Percentiles rank a stretch among this genome's conserved stretches.
Evolutionary conservation across 2,113 vertebrate species (phyloP).

Genomic region (Macroglossus sobrinus): DNA sequence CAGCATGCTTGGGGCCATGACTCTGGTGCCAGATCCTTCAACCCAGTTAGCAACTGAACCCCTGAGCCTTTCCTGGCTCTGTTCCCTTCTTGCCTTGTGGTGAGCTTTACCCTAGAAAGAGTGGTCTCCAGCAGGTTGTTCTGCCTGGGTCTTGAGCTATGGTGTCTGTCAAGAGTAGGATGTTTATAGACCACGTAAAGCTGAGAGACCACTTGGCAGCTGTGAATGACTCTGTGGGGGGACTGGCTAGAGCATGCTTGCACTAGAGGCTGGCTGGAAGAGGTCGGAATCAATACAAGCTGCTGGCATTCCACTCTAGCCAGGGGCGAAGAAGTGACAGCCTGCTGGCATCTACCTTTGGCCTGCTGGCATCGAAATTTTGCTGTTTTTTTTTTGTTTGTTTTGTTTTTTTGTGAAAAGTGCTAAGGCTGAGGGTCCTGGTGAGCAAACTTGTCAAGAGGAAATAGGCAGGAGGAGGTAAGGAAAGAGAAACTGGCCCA

Average conservation of each 20-base stretch:
- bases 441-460: background rate
- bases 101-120: background rate
- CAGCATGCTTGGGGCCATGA: background rate
- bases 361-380: slow-evolving; percentile 16
- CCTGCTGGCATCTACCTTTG: slow-evolving; percentile 35
- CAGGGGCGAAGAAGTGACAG: slow-evolving; percentile 12
- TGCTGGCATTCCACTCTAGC: background rate
- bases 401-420: slow-evolving; percentile 42
- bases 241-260: background rate
- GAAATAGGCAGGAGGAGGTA: background rate
- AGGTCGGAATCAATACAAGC: background rate
- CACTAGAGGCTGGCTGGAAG: background rate
- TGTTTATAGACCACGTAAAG: slow-evolving; percentile 10
- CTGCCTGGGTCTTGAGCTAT: background rate
- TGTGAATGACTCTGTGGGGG: background rate
- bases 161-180: background rate
- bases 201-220: slow-evolving; percentile 11
- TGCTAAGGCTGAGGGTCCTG: background rate
- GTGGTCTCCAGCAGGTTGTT: background rate
- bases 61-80: slow-evolving; percentile 15
- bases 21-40: slow-evolving; percentile 51
- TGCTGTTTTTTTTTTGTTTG: background rate
- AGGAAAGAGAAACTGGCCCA: background rate
- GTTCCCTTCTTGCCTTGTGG: background rate
- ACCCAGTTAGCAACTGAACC: slow-evolving; percentile 43